Percentiles rank a stretch among this genome's conserved stretches.
Conservation (phyloP, 2,888 invertebrate species). For the Unio delphinus region DNA sequence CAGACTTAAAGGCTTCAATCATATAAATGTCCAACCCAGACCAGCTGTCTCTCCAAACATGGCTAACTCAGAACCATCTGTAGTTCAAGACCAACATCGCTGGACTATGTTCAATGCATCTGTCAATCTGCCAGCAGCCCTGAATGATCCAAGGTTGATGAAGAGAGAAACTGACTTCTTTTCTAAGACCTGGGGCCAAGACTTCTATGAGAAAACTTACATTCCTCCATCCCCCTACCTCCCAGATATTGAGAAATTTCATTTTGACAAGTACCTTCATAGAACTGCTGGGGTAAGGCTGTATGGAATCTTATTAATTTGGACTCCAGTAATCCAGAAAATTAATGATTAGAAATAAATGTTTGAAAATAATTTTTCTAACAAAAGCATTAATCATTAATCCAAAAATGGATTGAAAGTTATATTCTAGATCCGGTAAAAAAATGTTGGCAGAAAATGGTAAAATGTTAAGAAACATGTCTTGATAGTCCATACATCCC, state of each 20-base stretch:
- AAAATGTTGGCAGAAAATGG: too few relatives aligned
- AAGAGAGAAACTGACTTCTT: conserved; percentile 89
- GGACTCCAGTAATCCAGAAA: too few relatives aligned
- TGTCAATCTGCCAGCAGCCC: conserved; percentile 94
- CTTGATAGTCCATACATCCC: too few relatives aligned
- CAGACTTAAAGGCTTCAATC: not conserved
- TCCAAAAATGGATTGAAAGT: too few relatives aligned
- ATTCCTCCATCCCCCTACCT: conserved; percentile 85
- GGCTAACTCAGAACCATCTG: conserved; percentile 53
- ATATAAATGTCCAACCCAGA: not conserved
- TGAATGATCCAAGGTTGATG: conserved; percentile 88
- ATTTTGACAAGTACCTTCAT: conserved; percentile 90
- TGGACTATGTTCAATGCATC: conserved; percentile 93
- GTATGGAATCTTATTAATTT: too few relatives aligned
- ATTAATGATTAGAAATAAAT: too few relatives aligned
- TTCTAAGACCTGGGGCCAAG: conserved; percentile 97
- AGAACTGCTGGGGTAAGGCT: conserved; percentile 75
- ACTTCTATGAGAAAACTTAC: conserved; percentile 84
- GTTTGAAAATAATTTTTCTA: too few relatives aligned
- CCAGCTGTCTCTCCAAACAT: not conserved
- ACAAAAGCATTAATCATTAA: too few relatives aligned
- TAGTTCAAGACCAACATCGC: conserved; percentile 67
- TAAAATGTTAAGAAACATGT: too few relatives aligned
- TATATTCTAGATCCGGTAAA: too few relatives aligned
- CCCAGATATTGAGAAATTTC: conserved; percentile 85